A percentile compares a stretch with the other conserved stretches of the same genome.
phyloP scores from a whole-genome alignment of 1,140 invertebrate species.

The Apocrypta bakeri region DNA sequence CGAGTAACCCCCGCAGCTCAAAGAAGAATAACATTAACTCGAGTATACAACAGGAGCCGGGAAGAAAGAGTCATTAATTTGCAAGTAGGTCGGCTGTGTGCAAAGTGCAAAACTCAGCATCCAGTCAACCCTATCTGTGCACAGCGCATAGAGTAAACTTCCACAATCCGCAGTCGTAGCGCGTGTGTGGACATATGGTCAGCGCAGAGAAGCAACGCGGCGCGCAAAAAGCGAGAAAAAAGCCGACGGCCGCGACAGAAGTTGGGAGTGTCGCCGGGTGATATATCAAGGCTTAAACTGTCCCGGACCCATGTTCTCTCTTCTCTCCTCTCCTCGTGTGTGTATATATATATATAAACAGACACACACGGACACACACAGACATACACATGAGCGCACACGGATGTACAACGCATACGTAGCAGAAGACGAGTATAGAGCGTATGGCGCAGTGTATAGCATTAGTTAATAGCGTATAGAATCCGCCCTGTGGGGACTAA shows the following conservation, averaged over 20 bases:
- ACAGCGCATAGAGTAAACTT: neutral
- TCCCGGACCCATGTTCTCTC: conserved; percentile 68
- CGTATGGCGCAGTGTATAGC: conserved; percentile 68
- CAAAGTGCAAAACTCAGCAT: conserved; percentile 28
- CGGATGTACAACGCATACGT: neutral
- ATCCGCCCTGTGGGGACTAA: conserved; percentile 65
- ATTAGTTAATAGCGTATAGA: conserved; percentile 72
- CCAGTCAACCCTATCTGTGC: neutral
- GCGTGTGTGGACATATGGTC: conserved; percentile 72
- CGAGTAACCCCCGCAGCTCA: neutral
- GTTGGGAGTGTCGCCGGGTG: conserved; percentile 74
- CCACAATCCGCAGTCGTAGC: neutral
- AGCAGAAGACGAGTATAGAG: conserved; percentile 55
- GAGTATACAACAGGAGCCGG: neutral
- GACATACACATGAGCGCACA: conserved; percentile 48
- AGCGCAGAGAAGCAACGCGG: conserved; percentile 64
- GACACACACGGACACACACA: too few species aligned
- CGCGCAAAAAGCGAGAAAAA: neutral
- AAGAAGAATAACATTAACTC: neutral
- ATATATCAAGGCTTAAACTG: conserved; percentile 76
- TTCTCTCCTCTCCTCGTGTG: neutral
- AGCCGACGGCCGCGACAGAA: conserved; percentile 66
- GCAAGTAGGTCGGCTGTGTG: conserved; percentile 33
- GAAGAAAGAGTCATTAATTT: conserved; percentile 35
- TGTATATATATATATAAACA: too few species aligned